phyloP scores from a whole-genome alignment of 1,140 invertebrate genomes.

The Drosophila trapezifrons region DNA sequence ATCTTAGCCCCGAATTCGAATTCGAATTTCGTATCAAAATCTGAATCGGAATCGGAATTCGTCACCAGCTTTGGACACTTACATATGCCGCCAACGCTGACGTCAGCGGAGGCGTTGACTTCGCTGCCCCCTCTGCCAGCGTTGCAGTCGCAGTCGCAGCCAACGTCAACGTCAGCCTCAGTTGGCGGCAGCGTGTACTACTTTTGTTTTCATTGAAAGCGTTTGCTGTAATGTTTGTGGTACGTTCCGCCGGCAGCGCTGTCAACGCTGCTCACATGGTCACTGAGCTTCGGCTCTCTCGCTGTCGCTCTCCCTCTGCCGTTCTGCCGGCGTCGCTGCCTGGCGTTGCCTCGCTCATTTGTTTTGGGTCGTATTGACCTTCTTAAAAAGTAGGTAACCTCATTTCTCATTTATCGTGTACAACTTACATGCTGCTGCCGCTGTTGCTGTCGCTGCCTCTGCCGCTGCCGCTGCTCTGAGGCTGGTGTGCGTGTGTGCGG shows the following conservation, averaged over 20 bases:
- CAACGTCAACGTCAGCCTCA: slow-evolving; percentile 29
- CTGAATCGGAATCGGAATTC: slow-evolving; percentile 55
- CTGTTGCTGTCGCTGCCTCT: slow-evolving; percentile 19
- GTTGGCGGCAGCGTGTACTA: slow-evolving; percentile 70
- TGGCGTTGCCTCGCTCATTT: slow-evolving; percentile 78
- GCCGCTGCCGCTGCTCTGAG: slow-evolving; percentile 23
- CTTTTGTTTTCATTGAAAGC: slow-evolving; percentile 82
- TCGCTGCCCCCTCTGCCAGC: slow-evolving; percentile 5
- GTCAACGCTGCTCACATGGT: slow-evolving; percentile 68
- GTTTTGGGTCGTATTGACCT: slow-evolving; percentile 83
- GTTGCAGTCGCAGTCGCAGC: slow-evolving; percentile 8
- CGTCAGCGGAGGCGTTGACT: slow-evolving; percentile 23
- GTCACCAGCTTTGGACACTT: slow-evolving; percentile 76
- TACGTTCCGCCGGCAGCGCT: slow-evolving; percentile 51
- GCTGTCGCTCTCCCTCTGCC: slow-evolving; percentile 19
- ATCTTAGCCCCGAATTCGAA: slow-evolving; percentile 54
- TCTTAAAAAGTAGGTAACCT: slow-evolving; percentile 84
- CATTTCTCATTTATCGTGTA: slow-evolving; percentile 83
- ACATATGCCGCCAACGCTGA: slow-evolving; percentile 46
- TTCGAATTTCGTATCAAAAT: slow-evolving; percentile 31
- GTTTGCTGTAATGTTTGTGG: slow-evolving; percentile 81
- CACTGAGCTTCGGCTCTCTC: slow-evolving; percentile 71
- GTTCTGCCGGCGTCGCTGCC: slow-evolving; percentile 42
- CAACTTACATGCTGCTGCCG: slow-evolving; percentile 77
- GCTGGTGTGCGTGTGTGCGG: slow-evolving; percentile 9